phyloP scores from a whole-genome alignment of 2,888 invertebrate species.

The Chorisops tibialis region DNA sequence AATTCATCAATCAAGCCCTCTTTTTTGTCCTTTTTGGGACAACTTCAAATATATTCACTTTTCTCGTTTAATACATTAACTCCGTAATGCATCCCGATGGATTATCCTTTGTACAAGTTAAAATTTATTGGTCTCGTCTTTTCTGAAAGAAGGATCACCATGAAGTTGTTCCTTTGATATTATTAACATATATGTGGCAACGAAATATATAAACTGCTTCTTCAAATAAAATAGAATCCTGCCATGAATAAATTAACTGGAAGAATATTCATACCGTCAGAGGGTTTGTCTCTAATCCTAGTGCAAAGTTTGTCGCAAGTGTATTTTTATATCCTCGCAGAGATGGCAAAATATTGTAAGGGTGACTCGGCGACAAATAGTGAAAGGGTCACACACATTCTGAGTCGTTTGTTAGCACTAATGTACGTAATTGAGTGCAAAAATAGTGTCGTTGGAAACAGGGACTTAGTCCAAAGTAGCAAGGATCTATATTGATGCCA shows the following conservation, averaged over 20 bases:
- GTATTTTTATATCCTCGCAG: conserved; percentile 12
- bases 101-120: conserved; percentile 14
- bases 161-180: background rate
- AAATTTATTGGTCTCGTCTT: conserved; percentile 12
- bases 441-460: conserved; percentile 46
- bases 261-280: conserved; percentile 17
- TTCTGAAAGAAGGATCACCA: background rate
- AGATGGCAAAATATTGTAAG: background rate
- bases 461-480: conserved; percentile 1
- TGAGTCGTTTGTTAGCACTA: conserved; percentile 46
- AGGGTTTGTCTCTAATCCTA: conserved; percentile 6
- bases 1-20: too few species aligned
- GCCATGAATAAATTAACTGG: conserved; percentile 26
- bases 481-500: background rate
- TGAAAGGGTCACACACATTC: background rate
- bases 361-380: background rate
- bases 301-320: conserved; percentile 13
- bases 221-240: background rate
- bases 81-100: conserved; percentile 13
- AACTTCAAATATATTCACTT: conserved; percentile 4
- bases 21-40: too few species aligned
- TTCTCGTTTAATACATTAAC: background rate
- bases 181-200: conserved; percentile 16
- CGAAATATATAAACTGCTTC: background rate
- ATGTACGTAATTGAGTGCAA: conserved; percentile 54